Conservation (phyloP, 1,140 invertebrate species). For the Caenorhabditis brenneri region DNA sequence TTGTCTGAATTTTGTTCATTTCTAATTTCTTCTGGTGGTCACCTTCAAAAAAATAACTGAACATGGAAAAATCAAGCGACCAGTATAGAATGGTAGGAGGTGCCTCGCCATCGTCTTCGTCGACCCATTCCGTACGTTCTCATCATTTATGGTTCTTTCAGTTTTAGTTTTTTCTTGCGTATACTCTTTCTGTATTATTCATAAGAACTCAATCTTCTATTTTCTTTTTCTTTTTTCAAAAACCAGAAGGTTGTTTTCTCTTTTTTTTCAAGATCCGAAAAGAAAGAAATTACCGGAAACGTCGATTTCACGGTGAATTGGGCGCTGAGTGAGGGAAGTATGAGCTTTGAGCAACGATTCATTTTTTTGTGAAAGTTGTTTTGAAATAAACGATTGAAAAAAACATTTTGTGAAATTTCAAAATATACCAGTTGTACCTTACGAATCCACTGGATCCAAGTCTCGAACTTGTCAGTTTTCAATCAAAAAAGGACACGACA, state of each 20-base stretch:
- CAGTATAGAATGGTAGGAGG: slow-evolving; percentile 32
- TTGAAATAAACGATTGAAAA: too few relatives aligned
- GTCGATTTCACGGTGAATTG: slow-evolving; percentile 34
- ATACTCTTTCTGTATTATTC: neutral
- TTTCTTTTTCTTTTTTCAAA: neutral
- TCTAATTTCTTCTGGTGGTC: neutral
- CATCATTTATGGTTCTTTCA: slow-evolving; percentile 19
- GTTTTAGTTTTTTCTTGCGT: neutral
- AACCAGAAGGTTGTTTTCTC: slow-evolving; percentile 5
- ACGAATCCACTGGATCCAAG: too few relatives aligned
- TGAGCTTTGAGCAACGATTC: neutral
- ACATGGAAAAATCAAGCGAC: neutral
- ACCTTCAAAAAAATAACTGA: slow-evolving; percentile 33
- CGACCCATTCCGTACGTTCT: slow-evolving; percentile 21
- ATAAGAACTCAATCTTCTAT: neutral
- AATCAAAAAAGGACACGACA: neutral
- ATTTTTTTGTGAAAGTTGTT: slow-evolving; percentile 4
- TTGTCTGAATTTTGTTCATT: neutral
- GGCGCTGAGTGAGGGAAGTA: neutral
- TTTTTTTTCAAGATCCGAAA: neutral
- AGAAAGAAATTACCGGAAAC: slow-evolving; percentile 32
- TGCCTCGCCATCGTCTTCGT: neutral
- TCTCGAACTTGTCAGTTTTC: neutral
- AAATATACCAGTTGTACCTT: neutral
- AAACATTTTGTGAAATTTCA: neutral